These are phyloP conservation scores for Pelvicachromis taeniatus DNA, from an alignment of 2,113 vertebrate genomes.

Conservation along the genomic window DNA sequence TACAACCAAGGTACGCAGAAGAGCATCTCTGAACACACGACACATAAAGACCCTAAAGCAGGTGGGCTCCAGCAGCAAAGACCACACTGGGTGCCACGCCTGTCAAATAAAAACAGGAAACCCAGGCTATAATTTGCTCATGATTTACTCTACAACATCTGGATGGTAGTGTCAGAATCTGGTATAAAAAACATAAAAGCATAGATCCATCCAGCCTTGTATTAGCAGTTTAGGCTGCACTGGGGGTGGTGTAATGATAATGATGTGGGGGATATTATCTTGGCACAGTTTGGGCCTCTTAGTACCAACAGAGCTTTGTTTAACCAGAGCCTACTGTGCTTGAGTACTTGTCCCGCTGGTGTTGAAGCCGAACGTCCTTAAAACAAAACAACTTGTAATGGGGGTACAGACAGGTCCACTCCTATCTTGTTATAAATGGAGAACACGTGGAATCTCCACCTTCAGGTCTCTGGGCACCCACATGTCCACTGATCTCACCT, in stretches of 20 bases:
- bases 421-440: not conserved
- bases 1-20: not conserved
- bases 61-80: too few relatives aligned
- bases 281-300: not conserved
- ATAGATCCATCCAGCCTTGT: too few relatives aligned
- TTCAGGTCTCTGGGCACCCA: not conserved
- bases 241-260: not conserved
- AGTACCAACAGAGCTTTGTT: not conserved
- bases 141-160: too few relatives aligned
- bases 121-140: too few relatives aligned
- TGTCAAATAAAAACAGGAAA: too few relatives aligned
- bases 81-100: too few relatives aligned
- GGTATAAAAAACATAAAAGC: too few relatives aligned
- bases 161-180: too few relatives aligned
- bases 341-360: not conserved
- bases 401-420: not conserved
- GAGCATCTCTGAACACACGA: fast-evolving
- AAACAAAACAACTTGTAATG: fast-evolving
- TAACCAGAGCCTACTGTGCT: not conserved
- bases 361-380: not conserved
- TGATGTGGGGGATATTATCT: not conserved
- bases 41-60: not conserved
- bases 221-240: not conserved
- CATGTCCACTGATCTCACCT: not conserved
- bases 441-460: not conserved